Conservation (phyloP, 2,113 vertebrate species). For the Regulus satrapa region DNA sequence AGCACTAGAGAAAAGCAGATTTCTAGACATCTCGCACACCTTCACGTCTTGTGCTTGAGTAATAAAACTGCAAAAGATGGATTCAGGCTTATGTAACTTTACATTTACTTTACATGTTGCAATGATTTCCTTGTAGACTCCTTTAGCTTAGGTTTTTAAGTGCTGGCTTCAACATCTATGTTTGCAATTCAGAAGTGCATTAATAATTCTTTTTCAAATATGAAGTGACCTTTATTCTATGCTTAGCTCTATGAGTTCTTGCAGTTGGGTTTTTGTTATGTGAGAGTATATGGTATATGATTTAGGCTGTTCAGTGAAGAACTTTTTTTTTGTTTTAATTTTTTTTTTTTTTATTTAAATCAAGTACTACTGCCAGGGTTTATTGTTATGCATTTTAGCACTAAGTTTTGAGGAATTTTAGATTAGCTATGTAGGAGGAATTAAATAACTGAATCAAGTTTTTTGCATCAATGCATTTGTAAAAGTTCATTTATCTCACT, state of each 20-base stretch:
- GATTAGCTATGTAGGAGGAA: neutral
- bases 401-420: neutral
- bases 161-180: neutral
- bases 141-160: neutral
- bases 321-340: no score
- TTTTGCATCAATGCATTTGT: neutral
- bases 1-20: neutral
- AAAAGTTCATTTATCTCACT: neutral
- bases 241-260: neutral
- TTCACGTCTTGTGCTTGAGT: neutral
- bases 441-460: neutral
- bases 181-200: neutral
- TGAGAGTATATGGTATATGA: neutral
- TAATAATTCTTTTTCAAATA: neutral
- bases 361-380: neutral
- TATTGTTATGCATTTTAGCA: neutral
- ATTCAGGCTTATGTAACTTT: neutral
- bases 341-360: neutral
- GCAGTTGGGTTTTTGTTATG: neutral
- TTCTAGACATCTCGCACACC: neutral
- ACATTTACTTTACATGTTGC: neutral
- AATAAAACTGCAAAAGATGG: neutral
- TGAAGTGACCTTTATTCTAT: neutral
- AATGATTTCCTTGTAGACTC: neutral
- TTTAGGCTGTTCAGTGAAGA: neutral